Evolutionary conservation across 2,797 vertebrate species (phyloP).

Genomic region (Carduelis carduelis): DNA sequence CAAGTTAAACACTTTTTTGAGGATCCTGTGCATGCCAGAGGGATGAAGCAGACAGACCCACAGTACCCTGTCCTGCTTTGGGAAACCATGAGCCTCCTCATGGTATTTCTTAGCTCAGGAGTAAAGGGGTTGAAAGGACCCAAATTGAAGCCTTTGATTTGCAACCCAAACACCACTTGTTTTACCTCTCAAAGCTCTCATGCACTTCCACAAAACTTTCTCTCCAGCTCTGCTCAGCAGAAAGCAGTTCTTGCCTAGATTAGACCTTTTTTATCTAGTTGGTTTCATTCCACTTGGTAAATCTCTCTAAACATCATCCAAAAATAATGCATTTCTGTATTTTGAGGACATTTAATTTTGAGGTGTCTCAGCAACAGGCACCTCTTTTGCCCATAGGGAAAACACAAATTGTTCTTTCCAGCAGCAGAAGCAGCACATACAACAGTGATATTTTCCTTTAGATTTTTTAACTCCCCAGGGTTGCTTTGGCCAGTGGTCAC

Average conservation of each 20-base stretch:
- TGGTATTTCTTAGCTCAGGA: neutral
- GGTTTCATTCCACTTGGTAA: neutral
- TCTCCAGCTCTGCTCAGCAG: neutral
- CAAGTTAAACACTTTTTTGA: neutral
- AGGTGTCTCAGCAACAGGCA: neutral
- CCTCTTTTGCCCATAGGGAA: neutral
- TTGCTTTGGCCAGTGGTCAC: neutral
- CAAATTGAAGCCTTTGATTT: neutral
- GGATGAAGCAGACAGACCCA: neutral
- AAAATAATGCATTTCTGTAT: neutral
- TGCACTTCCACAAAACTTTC: neutral
- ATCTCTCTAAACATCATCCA: neutral
- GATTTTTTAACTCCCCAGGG: accelerated
- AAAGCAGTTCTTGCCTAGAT: neutral
- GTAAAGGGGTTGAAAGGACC: neutral
- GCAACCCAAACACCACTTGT: neutral
- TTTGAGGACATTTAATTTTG: neutral
- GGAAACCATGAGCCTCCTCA: neutral
- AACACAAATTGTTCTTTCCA: neutral
- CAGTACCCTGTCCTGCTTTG: accelerated
- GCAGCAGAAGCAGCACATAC: neutral
- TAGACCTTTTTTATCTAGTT: neutral
- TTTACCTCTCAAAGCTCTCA: neutral
- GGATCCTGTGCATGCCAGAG: neutral
- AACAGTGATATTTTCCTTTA: neutral